Base-by-base conservation (phyloP, 2,888 invertebrate genomes). In the Eilema griseolum region DNA sequence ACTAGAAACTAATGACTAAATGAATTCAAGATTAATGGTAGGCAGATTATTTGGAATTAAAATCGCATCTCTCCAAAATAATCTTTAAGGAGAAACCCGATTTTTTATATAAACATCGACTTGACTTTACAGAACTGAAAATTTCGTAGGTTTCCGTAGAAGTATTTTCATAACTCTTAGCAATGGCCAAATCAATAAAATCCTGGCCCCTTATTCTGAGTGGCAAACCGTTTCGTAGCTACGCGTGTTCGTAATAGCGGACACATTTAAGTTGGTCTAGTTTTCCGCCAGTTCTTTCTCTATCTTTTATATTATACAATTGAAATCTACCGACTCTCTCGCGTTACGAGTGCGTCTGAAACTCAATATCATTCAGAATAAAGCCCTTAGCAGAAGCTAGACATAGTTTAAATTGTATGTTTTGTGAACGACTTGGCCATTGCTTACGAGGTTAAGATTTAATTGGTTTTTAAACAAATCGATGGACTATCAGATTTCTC, bases 1-100 rank as follows among this genome's bases (percentile, higher is more conserved):
- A 82, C 80, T 82, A 82, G 82, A 80, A 65, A 72, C 79, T 80
- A 79, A 75, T 82, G 82, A 82, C 82, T 82, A 80, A 80, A 75
- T 73, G 70, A 69, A 73, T 76, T 76, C 72, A 73, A 71, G 8
- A 74, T 75, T 74, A 72, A 37, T 71, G 73, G 46, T 70, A 69
- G 46, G 61, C 28, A 31, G 20, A 66, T 65, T 66, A 70, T 71
- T 72, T 20, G 61, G 33, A 62, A 52, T 56, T 37, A 26, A 33
- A 2, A 7, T 64, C 41, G 23, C 46, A 46, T 64, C 24, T 56
- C 33, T 31, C 61, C 60, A 63, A 61, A 74, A 80, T 74, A 73
- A 71, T 64, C 59, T 61, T 66, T n/a, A 7, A 52, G 52, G 52
- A 52, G 52, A 52, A 52, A 52, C 10, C 46, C 52, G n/a, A 52